Evolutionary conservation across 2,888 invertebrate species (phyloP).

Genomic region (Elaeidobius kamerunicus): DNA sequence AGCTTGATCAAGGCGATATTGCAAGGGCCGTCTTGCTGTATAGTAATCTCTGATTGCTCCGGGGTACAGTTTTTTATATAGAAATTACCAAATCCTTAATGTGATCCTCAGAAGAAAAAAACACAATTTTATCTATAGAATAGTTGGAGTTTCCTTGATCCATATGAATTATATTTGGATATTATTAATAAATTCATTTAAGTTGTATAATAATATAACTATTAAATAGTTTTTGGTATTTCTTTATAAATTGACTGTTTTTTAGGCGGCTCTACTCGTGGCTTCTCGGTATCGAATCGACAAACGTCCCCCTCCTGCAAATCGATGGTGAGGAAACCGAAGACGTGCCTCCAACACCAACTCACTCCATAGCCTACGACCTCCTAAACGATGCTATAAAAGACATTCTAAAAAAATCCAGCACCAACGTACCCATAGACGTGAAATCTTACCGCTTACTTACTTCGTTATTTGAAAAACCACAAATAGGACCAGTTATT

Average conservation of each 20-base stretch:
- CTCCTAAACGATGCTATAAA: conserved; percentile 64
- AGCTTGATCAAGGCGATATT: too few relatives aligned
- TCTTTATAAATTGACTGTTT: too few relatives aligned
- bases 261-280: conserved; percentile 75
- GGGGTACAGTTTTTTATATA: too few relatives aligned
- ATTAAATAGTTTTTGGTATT: conserved; percentile 9
- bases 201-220: too few relatives aligned
- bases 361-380: conserved; percentile 53
- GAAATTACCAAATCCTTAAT: neutral
- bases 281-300: conserved; percentile 73
- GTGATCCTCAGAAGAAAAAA: neutral
- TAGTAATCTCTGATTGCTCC: too few relatives aligned
- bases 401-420: conserved; percentile 57
- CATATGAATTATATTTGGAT: too few relatives aligned
- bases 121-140: neutral
- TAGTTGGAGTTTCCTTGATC: too few relatives aligned
- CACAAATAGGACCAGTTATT: conserved; percentile 78
- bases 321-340: conserved; percentile 31
- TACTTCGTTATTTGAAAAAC: conserved; percentile 80
- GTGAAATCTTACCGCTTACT: conserved; percentile 73
- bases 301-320: conserved; percentile 44
- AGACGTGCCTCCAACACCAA: conserved; percentile 26
- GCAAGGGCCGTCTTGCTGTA: too few relatives aligned
- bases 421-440: conserved; percentile 55
- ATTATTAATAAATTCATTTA: too few relatives aligned